phyloP scores from a whole-genome alignment of 1,140 invertebrate species.

The Samia ricini region DNA sequence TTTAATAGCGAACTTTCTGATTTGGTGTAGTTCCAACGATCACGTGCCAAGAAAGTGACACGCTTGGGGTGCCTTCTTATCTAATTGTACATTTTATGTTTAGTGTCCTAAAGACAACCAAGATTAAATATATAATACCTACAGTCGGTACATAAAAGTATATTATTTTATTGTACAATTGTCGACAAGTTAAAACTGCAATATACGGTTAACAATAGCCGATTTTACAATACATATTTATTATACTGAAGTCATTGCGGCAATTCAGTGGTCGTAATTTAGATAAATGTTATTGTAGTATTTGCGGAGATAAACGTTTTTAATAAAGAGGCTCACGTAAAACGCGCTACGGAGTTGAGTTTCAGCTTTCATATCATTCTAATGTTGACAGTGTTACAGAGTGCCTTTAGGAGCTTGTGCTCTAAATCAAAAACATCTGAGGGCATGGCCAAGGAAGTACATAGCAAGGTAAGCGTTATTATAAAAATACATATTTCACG shows the following conservation, averaged over 20 bases:
- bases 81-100: slow-evolving; percentile 24
- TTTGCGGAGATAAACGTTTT: slow-evolving; percentile 58
- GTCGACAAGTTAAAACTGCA: slow-evolving; percentile 20
- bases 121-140: slow-evolving; percentile 33
- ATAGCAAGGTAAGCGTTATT: slow-evolving; percentile 39
- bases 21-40: slow-evolving; percentile 21
- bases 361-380: slow-evolving; percentile 37
- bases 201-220: slow-evolving; percentile 26
- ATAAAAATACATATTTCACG: background rate
- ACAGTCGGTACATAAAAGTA: slow-evolving; percentile 45
- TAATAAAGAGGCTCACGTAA: slow-evolving; percentile 53
- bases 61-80: slow-evolving; percentile 3
- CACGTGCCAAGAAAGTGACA: slow-evolving; percentile 40
- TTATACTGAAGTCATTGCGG: slow-evolving; percentile 31
- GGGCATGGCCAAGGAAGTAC: slow-evolving; percentile 43
- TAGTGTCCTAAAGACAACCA: slow-evolving; percentile 32
- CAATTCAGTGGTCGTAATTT: slow-evolving; percentile 56
- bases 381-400: slow-evolving; percentile 34
- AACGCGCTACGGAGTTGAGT: slow-evolving; percentile 34
- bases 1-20: background rate
- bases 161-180: slow-evolving; percentile 50
- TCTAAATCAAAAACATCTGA: slow-evolving; percentile 2
- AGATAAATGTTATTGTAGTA: slow-evolving; percentile 63
- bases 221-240: slow-evolving; percentile 41
- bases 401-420: slow-evolving; percentile 22